These are phyloP conservation scores for Machaerirhynchus nigripectus DNA, from an alignment of 2,113 vertebrate species.

Conservation along the genomic window DNA sequence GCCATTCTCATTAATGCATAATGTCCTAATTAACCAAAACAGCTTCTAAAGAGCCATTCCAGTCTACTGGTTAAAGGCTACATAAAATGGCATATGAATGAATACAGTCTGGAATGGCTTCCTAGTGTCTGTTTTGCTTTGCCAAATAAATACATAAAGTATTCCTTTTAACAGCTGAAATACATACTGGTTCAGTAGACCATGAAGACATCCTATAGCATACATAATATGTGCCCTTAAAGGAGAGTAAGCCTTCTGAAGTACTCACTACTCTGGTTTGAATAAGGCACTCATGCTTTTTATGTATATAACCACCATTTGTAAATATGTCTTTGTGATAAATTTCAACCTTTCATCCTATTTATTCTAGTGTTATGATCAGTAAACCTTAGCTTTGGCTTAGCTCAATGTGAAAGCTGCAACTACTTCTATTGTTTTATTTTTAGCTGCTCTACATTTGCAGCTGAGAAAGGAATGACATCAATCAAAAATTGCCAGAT, in stretches of 20 bases:
- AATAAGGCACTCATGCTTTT: background rate
- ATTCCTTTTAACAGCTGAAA: constrained; percentile 25
- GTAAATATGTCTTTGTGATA: background rate
- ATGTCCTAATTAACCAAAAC: constrained; percentile 20
- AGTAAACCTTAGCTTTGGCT: background rate
- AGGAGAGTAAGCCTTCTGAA: background rate
- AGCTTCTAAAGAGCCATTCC: constrained; percentile 21
- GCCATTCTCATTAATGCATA: background rate
- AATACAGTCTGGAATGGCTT: constrained; percentile 16
- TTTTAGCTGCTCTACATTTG: background rate
- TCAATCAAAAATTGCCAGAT: background rate
- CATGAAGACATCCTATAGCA: background rate
- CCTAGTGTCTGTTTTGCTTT: background rate
- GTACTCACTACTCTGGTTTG: background rate
- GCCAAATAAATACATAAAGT: constrained; percentile 21
- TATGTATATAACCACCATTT: background rate
- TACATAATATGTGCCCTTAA: background rate
- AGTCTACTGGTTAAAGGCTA: constrained; percentile 18
- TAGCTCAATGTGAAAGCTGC: background rate
- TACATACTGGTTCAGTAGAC: background rate
- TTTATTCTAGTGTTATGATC: background rate
- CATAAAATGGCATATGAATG: background rate
- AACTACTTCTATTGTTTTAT: background rate
- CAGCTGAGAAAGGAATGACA: background rate
- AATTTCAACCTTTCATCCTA: background rate